Evolutionary conservation across 2,888 invertebrate species (phyloP).

Genomic region (Cotesia congregata): DNA sequence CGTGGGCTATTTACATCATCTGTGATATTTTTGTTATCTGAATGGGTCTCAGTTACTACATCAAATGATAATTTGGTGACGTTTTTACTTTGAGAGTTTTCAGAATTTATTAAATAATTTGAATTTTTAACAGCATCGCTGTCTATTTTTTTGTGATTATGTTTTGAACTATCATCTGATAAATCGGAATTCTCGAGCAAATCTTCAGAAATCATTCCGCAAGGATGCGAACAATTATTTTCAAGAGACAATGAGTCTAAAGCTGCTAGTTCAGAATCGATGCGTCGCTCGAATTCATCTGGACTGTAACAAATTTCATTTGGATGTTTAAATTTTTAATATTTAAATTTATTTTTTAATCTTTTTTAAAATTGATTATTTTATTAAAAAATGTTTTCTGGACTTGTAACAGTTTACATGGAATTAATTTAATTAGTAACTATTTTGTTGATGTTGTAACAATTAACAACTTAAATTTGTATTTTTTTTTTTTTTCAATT

Average conservation of each 20-base stretch:
- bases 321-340: not conserved
- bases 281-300: slow-evolving; percentile 75
- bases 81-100: not conserved
- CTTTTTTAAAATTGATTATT: too few species aligned
- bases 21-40: not conserved
- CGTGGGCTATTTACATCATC: not conserved
- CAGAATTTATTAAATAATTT: not conserved
- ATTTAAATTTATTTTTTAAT: too few species aligned
- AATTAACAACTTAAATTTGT: too few species aligned
- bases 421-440: too few species aligned
- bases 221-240: slow-evolving; percentile 57
- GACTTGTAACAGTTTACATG: too few species aligned
- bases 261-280: slow-evolving; percentile 76
- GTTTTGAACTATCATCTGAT: slow-evolving; percentile 53
- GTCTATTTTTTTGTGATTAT: not conserved
- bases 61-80: not conserved
- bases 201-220: slow-evolving; percentile 65
- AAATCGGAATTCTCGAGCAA: slow-evolving; percentile 65
- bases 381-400: too few species aligned
- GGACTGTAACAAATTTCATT: slow-evolving; percentile 55
- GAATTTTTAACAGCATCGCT: not conserved
- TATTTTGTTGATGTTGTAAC: too few species aligned
- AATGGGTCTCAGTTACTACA: not conserved
- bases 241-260: slow-evolving; percentile 74
- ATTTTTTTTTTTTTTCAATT: too few species aligned